Evolutionary conservation across 2,888 invertebrate genomes (phyloP).

Genomic region (Agrochola circellaris): DNA sequence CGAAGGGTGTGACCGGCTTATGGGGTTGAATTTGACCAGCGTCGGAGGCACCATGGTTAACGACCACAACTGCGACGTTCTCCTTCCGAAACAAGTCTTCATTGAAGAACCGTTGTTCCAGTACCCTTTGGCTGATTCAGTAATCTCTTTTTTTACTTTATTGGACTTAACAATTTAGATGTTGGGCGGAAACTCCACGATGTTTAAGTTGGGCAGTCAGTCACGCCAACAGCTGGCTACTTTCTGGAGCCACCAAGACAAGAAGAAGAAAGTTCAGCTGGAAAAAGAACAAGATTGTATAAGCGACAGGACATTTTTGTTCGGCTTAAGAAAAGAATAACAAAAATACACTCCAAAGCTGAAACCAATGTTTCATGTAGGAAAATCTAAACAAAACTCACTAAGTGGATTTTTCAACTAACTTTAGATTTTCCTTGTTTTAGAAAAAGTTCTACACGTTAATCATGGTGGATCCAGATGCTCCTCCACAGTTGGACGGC

Average conservation of each 20-base stretch:
- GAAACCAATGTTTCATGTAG: background rate
- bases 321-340: background rate
- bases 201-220: background rate
- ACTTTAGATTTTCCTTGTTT: constrained; percentile 59
- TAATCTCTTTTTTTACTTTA: constrained; percentile 58
- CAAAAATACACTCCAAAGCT: background rate
- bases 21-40: constrained; percentile 84
- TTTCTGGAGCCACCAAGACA: background rate
- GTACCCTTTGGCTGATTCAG: constrained; percentile 82
- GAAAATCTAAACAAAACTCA: background rate
- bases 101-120: constrained; percentile 86
- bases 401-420: background rate
- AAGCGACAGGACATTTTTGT: background rate
- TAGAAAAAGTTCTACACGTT: constrained; percentile 89
- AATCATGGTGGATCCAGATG: constrained; percentile 88
- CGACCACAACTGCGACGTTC: constrained; percentile 87
- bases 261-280: background rate
- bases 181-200: background rate
- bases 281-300: background rate
- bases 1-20: constrained; percentile 84
- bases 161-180: background rate
- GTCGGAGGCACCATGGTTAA: constrained; percentile 86
- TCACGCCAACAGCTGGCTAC: background rate
- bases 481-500: constrained; percentile 84
- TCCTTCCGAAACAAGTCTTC: constrained; percentile 87